A percentile compares a stretch with the other conserved stretches of the same genome.
Evolutionary conservation across 2,888 invertebrate species (phyloP).

Genomic region (Fragum whitleyi): DNA sequence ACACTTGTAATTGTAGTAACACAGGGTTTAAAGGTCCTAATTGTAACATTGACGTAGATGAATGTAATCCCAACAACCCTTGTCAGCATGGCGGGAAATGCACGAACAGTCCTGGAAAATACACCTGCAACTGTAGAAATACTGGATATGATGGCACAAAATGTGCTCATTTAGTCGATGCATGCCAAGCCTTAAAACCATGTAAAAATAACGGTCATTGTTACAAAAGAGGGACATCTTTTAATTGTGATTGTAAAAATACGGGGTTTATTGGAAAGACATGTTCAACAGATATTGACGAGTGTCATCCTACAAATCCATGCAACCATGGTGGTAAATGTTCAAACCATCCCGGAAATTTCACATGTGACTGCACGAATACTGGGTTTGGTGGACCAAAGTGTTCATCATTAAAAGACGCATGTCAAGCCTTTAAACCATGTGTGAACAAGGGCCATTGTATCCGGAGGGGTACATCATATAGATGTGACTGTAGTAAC

Average conservation of each 20-base stretch:
- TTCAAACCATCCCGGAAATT: background rate
- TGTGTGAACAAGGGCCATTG: background rate
- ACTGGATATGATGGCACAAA: background rate
- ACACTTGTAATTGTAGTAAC: background rate
- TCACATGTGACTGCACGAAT: background rate
- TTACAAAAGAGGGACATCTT: background rate
- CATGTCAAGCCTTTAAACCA: background rate
- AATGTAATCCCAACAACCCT: background rate
- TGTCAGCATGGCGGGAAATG: background rate
- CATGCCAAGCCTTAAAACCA: background rate
- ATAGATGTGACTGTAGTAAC: background rate
- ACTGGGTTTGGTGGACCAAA: background rate
- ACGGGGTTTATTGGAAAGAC: conserved; percentile 13
- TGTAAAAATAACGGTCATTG: background rate
- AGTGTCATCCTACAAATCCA: background rate
- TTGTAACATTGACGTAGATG: conserved; percentile 25
- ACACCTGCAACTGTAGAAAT: background rate
- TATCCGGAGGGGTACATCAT: background rate
- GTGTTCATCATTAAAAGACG: conserved; percentile 12
- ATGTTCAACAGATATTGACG: conserved; percentile 19
- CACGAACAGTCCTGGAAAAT: background rate
- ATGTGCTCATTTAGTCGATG: background rate
- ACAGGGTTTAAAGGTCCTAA: conserved; percentile 29
- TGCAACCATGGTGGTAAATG: conserved; percentile 1
- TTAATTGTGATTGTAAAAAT: conserved; percentile 13